These are phyloP conservation scores for Caenorhabditis brenneri DNA, from an alignment of 1,140 invertebrate species.

Conservation along the genomic window DNA sequence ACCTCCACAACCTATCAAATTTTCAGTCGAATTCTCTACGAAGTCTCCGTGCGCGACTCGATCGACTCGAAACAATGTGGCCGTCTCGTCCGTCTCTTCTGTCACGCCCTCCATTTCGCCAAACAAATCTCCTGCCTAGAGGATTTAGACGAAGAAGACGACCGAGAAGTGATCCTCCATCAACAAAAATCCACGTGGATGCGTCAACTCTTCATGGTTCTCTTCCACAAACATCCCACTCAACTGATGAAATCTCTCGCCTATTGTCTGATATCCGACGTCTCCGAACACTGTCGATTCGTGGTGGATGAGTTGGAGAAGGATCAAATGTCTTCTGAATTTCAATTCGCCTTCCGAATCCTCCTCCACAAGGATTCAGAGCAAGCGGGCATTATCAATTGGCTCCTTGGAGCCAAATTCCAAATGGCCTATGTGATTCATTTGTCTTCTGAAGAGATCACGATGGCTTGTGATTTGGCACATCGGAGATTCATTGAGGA, in stretches of 20 bases:
- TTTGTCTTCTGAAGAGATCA: neutral
- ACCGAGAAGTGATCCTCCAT: too few relatives aligned
- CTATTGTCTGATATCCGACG: neutral
- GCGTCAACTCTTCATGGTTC: neutral
- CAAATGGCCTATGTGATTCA: neutral
- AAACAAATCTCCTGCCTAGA: neutral
- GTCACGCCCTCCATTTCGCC: neutral
- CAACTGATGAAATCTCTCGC: neutral
- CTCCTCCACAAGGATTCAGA: neutral
- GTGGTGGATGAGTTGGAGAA: neutral
- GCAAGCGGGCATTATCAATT: neutral
- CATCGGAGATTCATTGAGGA: neutral
- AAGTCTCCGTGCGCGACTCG: neutral
- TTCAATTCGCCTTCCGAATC: neutral
- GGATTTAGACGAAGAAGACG: neutral
- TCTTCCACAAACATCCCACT: neutral
- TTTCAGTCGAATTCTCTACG: neutral
- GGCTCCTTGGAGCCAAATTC: neutral
- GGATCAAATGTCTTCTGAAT: neutral
- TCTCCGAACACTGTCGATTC: neutral
- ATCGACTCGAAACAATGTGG: neutral
- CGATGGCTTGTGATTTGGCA: neutral
- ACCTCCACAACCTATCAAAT: neutral
- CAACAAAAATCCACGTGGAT: slow-evolving; percentile 28
- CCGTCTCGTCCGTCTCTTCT: slow-evolving; percentile 14